Evolutionary conservation across 1,140 invertebrate genomes (phyloP), one percentile per base, ranked within the genome.

Genomic region (Pentalonia nigronervosa): DNA sequence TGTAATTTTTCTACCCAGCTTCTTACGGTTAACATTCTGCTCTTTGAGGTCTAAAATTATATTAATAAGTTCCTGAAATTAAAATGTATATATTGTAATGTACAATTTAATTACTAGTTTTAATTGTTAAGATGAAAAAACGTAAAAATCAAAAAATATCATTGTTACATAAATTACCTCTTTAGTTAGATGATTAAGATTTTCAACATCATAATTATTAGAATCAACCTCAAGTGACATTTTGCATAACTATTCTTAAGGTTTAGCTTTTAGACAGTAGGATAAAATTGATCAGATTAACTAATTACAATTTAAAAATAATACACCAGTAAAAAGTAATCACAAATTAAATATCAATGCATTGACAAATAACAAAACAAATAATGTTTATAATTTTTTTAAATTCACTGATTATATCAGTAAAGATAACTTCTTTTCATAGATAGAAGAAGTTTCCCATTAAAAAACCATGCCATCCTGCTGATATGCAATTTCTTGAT

Each of bases 41-140:
- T 93, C 20, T 56, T 93, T 41, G 14, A 93, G 76, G 9, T 93
- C 34, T 93, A 84, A 48, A 53, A 93, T 41, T 86, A 84, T 93
- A 56, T 25, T 93, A 36, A 93, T 93, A 2, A 93, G 81, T 93
- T 93, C 91, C 91, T 93, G 34, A 14, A 93, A 93, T 48, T 34
- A 81, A 76, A 41, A 67, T 88, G 30, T 34, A 53, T 53, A 53
- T 21, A 53, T 53, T 21, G 20, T 53, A 53, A 21, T 53, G 30
- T 56, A 30, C 6, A 88, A 88, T 50, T 25, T 50, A 50, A 20
- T 60, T 41, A 7, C 34, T 47, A 30, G 1, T 53, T 88, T 23
- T 23, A 11, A 17, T n/a, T 53, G 23, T 56, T 45, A 41, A 41
- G 21, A 47, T 50, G 6, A 21, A 88, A 88, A 50, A 20, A 90